These are phyloP conservation scores for Danio jaintianensis DNA, from an alignment of 2,797 vertebrate species.

Conservation along the genomic window DNA sequence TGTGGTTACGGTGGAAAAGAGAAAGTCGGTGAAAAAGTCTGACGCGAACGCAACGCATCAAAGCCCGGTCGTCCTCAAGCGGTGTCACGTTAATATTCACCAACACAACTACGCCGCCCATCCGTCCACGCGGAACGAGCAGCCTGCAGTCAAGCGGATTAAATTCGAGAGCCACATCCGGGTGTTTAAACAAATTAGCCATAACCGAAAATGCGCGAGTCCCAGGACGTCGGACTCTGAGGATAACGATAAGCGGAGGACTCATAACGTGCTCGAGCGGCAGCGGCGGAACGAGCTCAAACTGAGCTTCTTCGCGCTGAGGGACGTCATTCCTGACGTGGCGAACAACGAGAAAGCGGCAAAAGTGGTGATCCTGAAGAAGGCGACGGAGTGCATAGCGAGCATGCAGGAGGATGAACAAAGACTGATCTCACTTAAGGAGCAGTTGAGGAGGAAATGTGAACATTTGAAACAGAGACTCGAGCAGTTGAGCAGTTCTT, in stretches of 20 bases:
- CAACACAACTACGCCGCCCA: constrained; percentile 93
- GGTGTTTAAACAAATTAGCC: constrained; percentile 84
- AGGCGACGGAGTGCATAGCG: constrained; percentile 83
- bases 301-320: constrained; percentile 86
- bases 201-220: constrained; percentile 85
- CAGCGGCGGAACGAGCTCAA: constrained; percentile 91
- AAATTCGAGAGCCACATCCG: constrained; percentile 79
- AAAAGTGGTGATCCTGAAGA: constrained; percentile 91
- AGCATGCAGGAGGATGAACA: constrained; percentile 83
- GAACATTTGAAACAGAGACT: constrained; percentile 87
- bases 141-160: constrained; percentile 81
- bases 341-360: constrained; percentile 88
- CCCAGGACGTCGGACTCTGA: constrained; percentile 84
- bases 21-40: constrained; percentile 65
- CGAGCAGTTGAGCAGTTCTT: constrained; percentile 83
- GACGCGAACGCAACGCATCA: constrained; percentile 77
- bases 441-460: constrained; percentile 81
- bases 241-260: constrained; percentile 87
- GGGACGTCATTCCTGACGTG: constrained; percentile 88
- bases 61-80: constrained; percentile 87
- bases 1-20: constrained; percentile 88
- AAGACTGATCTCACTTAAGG: constrained; percentile 80
- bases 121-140: constrained; percentile 79
- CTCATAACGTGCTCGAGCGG: constrained; percentile 93
- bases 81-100: constrained; percentile 87